Conservation (phyloP, 2,888 invertebrate species). For the Andricus quercusramuli region DNA sequence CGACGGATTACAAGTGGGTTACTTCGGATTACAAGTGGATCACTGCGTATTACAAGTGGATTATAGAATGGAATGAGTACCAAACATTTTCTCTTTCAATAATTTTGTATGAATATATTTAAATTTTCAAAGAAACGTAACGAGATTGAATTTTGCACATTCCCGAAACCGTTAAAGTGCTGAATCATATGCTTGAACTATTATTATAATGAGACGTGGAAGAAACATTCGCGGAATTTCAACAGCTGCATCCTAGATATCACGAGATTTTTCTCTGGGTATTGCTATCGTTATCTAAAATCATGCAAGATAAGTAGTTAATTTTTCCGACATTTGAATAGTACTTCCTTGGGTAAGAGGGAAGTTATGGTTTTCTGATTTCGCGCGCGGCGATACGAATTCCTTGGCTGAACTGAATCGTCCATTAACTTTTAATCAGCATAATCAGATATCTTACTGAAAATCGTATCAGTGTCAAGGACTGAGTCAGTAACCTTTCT, state of each 20-base stretch:
- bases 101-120: neutral
- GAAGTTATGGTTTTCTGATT: constrained; percentile 6
- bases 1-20: too few relatives aligned
- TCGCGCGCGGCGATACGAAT: neutral
- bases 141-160: neutral
- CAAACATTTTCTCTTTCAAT: neutral
- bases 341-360: neutral
- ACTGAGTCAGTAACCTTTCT: neutral
- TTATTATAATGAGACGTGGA: constrained; percentile 38
- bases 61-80: neutral
- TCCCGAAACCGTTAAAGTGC: neutral
- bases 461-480: neutral
- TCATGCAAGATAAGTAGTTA: neutral
- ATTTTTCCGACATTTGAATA: constrained; percentile 3
- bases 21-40: too few relatives aligned
- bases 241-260: constrained; percentile 16
- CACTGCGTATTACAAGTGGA: too few relatives aligned
- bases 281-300: constrained; percentile 7
- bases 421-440: neutral
- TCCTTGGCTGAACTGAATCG: too few relatives aligned
- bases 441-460: neutral
- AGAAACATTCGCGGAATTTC: constrained; percentile 29
- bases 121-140: neutral
- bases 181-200: constrained; percentile 21
- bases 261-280: constrained; percentile 14